Base-by-base conservation (phyloP, 2,888 invertebrate species). In the Brachycybe producta region DNA sequence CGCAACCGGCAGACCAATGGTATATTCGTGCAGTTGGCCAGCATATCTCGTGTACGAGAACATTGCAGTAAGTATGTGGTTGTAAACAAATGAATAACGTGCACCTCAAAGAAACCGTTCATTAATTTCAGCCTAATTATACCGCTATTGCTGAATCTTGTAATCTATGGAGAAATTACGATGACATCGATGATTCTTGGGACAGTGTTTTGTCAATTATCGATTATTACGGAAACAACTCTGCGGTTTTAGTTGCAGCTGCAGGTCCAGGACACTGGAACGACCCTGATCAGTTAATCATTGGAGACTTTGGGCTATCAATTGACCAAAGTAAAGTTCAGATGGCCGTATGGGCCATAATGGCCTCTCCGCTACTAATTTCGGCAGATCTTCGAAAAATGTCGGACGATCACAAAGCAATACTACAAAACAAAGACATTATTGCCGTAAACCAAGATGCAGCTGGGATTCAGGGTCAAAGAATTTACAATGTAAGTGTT, bases 181-280 rank as follows among this genome's bases (percentile, higher is more conserved):
- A 85, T 65, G 94, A 95, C 65, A 92, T 95, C 56, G 85, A 90
- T 67, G 92, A 94, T 69, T 88, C 90, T 21, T 94, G 91, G 91
- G 78, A 79, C 35, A 90, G 90, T 67, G 80, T 94, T 57, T 83
- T 84, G 65, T 80, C 78, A 65, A 92, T 95, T 58, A 84, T 94
- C 62, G 85, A 91, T 72, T 94, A 88, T 70, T 94, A 91, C 69
- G 92, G 88, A 54, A 84, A 88, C 66, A 85, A 92, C 71, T 88
- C 90, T 68, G 88, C 91, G 65, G 72, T 75, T 34, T 84, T 94
- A 61, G 83, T 86, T 53, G 81, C 85, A 30, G 84, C 87, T 65
- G 91, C 91, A 26, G 92, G 92, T 3, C 94, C 94, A 2, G 94
- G 94, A 7, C 87, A 90, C 61, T 95, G 90, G 86, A 95, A 94